A percentile compares a stretch with the other conserved stretches of the same genome.
These are phyloP conservation scores for Pseudomugil gertrudae DNA, from an alignment of 2,797 vertebrate genomes.

Conservation along the genomic window DNA sequence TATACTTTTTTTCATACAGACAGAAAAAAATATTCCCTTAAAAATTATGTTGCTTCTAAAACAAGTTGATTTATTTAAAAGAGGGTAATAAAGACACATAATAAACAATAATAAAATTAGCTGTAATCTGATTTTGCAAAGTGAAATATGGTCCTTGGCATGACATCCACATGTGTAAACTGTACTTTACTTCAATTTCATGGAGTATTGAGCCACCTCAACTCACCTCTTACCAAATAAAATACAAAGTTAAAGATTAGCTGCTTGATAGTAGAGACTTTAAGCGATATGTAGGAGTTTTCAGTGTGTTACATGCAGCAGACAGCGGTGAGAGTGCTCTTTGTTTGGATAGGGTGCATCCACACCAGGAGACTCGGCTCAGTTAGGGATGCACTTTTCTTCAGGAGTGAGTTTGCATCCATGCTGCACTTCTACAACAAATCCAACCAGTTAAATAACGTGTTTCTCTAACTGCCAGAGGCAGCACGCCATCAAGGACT, in stretches of 20 bases:
- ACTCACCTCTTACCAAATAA: background rate
- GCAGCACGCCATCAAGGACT: too few relatives aligned
- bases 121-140: background rate
- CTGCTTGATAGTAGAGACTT: background rate
- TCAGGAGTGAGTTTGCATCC: too few relatives aligned
- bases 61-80: background rate
- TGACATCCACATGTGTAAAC: background rate
- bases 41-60: background rate
- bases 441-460: too few relatives aligned
- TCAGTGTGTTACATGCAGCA: too few relatives aligned
- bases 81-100: background rate
- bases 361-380: too few relatives aligned
- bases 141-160: background rate
- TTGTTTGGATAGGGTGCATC: too few relatives aligned
- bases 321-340: too few relatives aligned
- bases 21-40: too few relatives aligned
- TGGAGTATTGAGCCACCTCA: background rate
- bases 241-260: background rate
- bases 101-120: background rate
- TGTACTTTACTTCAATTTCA: background rate
- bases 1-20: background rate
- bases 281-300: background rate
- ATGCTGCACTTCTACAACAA: too few relatives aligned
- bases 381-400: too few relatives aligned
- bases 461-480: too few relatives aligned